Conservation (phyloP, 2,888 invertebrate species). For the Acleris cristana region DNA sequence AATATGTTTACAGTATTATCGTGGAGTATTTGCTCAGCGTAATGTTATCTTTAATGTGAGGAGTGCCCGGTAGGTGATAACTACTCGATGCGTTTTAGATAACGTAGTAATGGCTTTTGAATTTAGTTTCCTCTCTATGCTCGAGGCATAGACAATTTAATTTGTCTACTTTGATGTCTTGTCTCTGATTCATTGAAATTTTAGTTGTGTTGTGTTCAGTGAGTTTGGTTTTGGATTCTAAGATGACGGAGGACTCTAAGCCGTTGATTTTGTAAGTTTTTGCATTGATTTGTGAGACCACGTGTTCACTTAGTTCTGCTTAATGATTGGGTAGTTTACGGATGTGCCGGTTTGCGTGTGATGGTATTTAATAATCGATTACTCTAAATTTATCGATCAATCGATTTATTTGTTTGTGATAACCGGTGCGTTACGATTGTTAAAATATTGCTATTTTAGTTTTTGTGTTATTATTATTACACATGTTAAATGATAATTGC, state of each 20-base stretch:
- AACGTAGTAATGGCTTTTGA: constrained; percentile 33
- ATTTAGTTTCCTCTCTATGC: constrained; percentile 25
- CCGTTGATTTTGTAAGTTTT: constrained; percentile 68
- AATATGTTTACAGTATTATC: constrained; percentile 41
- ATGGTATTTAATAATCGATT: too few species aligned
- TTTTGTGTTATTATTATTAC: too few species aligned
- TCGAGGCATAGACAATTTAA: constrained; percentile 12
- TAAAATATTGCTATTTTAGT: too few species aligned
- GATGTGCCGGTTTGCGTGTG: too few species aligned
- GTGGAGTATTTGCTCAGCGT: constrained; percentile 50
- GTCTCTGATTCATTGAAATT: neutral
- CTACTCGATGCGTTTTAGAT: constrained; percentile 23
- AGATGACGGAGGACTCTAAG: constrained; percentile 61
- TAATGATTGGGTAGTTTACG: too few species aligned
- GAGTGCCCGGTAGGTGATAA: constrained; percentile 45
- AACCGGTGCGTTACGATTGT: too few species aligned
- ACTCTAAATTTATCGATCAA: too few species aligned
- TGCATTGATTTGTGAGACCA: constrained; percentile 5
- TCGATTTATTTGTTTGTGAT: too few species aligned
- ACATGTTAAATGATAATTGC: too few species aligned
- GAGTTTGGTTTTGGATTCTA: constrained; percentile 20
- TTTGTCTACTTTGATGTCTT: neutral
- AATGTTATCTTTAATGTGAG: constrained; percentile 50
- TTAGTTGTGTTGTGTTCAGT: neutral
- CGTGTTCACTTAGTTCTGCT: too few species aligned